Percentiles rank a stretch among this genome's conserved stretches.
Evolutionary conservation across 2,113 vertebrate genomes (phyloP).

Genomic region (Pomatorhinus ruficollis): DNA sequence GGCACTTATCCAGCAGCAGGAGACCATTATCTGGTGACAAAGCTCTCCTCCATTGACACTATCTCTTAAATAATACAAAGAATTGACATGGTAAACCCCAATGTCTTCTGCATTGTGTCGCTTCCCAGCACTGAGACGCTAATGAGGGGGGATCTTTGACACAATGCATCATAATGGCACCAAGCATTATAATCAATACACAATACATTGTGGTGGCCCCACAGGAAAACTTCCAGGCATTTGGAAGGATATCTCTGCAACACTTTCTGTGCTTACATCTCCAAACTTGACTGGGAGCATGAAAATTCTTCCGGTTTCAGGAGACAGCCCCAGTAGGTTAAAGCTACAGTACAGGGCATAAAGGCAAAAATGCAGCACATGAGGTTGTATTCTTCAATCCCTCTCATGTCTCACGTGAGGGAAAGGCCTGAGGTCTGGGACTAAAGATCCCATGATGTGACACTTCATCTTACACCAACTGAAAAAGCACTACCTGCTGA

Average conservation of each 20-base stretch:
- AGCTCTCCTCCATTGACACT: slow-evolving; percentile 8
- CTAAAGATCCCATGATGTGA: neutral
- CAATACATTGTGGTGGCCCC: neutral
- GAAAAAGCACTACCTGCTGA: neutral
- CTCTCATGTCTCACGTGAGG: neutral
- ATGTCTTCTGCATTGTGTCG: slow-evolving; percentile 25
- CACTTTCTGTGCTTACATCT: neutral
- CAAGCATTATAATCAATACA: neutral
- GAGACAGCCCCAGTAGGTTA: neutral
- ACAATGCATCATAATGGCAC: neutral
- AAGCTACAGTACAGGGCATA: neutral
- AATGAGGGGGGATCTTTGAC: slow-evolving; percentile 22
- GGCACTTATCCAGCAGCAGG: slow-evolving; percentile 42
- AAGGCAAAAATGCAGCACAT: neutral
- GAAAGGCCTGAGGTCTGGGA: neutral
- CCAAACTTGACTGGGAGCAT: neutral
- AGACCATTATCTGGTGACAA: slow-evolving; percentile 49
- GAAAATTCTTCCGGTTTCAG: neutral
- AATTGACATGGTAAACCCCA: slow-evolving; percentile 18
- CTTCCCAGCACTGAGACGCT: slow-evolving; percentile 8
- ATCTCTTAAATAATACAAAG: slow-evolving; percentile 56
- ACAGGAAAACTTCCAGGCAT: neutral
- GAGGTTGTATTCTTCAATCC: neutral
- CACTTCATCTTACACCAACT: neutral
- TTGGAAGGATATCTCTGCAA: neutral